phyloP scores from a whole-genome alignment of 2,888 invertebrate species.

The Bellardia pandia region DNA sequence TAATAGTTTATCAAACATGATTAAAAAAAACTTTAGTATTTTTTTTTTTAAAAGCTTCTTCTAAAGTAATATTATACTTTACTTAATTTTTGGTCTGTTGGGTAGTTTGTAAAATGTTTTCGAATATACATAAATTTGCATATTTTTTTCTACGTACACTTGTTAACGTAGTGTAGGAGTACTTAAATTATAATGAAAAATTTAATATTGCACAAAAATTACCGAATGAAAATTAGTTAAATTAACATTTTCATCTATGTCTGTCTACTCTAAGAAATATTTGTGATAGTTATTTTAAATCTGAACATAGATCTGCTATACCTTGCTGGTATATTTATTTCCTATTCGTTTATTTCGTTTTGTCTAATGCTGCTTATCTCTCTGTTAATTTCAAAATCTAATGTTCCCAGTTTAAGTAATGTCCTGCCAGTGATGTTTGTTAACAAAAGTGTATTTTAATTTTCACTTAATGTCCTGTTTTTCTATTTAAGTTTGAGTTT shows the following conservation, averaged over 20 bases:
- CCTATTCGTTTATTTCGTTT: neutral
- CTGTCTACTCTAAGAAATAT: too few relatives aligned
- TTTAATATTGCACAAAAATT: constrained; percentile 9
- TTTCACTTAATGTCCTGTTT: constrained; percentile 47
- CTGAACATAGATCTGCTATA: too few relatives aligned
- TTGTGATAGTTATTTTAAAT: too few relatives aligned
- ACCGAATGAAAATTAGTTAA: neutral
- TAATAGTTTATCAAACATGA: too few relatives aligned
- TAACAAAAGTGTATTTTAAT: constrained; percentile 43
- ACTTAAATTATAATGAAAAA: constrained; percentile 20
- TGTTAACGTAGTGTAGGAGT: constrained; percentile 2
- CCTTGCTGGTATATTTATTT: too few relatives aligned
- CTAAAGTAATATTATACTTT: too few relatives aligned
- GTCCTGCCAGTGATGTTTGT: constrained; percentile 13
- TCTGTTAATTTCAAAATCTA: neutral
- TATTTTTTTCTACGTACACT: constrained; percentile 4
- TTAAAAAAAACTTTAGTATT: too few relatives aligned
- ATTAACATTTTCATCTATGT: neutral
- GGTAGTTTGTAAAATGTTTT: constrained; percentile 29
- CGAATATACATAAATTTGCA: constrained; percentile 44
- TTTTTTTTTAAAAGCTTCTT: too few relatives aligned
- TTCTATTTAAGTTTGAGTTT: constrained; percentile 27
- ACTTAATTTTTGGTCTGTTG: too few relatives aligned
- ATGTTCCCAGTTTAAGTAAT: constrained; percentile 16
- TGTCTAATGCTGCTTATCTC: neutral